Evolutionary conservation across 2,888 invertebrate species (phyloP).

Genomic region (Erebia palarica): DNA sequence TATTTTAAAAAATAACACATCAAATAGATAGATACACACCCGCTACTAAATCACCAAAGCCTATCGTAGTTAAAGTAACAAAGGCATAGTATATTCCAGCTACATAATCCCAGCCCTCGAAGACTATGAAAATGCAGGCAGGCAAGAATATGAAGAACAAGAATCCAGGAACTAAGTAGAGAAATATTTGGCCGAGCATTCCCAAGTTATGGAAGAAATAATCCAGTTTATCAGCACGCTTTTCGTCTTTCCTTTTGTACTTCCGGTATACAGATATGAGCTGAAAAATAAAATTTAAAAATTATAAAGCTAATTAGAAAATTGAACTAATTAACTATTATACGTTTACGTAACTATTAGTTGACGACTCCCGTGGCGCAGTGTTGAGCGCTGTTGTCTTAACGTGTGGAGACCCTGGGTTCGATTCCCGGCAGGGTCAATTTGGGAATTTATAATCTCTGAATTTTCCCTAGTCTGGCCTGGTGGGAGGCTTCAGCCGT

Average conservation of each 20-base stretch:
- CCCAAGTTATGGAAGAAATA: conserved; percentile 87
- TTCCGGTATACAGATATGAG: conserved; percentile 90
- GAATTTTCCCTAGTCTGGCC: too few relatives aligned
- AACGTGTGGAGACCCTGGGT: too few relatives aligned
- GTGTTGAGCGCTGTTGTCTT: too few relatives aligned
- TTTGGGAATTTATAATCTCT: too few relatives aligned
- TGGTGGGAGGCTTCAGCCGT: too few relatives aligned
- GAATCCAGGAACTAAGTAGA: conserved; percentile 94
- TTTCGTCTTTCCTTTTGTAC: conserved; percentile 87
- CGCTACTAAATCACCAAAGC: conserved; percentile 96
- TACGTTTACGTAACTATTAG: too few relatives aligned
- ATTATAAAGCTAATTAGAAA: background rate
- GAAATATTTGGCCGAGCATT: conserved; percentile 89
- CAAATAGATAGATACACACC: conserved; percentile 69
- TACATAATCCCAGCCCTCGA: conserved; percentile 93
- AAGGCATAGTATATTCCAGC: conserved; percentile 94
- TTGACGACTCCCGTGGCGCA: too few relatives aligned
- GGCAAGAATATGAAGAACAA: conserved; percentile 94
- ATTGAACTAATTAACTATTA: too few relatives aligned
- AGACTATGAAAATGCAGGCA: conserved; percentile 90
- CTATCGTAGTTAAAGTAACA: conserved; percentile 93
- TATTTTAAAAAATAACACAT: background rate
- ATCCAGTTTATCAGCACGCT: conserved; percentile 81
- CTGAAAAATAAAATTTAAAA: conserved; percentile 67
- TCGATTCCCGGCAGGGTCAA: too few relatives aligned